These are phyloP conservation scores for Hirtodrosophila cameraria DNA, from an alignment of 2,888 invertebrate genomes.

Conservation along the genomic window DNA sequence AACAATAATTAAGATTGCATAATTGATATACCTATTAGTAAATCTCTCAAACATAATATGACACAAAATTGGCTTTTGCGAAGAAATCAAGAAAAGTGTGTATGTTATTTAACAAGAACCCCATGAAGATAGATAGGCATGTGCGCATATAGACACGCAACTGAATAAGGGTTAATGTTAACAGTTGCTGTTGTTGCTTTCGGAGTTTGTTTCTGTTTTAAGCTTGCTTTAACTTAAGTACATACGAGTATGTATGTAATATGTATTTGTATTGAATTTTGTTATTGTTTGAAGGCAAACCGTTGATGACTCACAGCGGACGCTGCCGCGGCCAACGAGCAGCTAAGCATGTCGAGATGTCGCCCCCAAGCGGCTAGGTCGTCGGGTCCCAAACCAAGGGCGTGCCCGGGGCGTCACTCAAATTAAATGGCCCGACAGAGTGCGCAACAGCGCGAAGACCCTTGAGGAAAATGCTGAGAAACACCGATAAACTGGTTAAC, in stretches of 20 bases:
- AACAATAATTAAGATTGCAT: no score
- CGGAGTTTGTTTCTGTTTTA: constrained; percentile 4
- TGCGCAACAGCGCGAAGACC: constrained; percentile 46
- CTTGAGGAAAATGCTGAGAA: constrained; percentile 15
- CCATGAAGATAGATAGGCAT: neutral
- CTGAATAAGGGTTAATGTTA: constrained; percentile 30
- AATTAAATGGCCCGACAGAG: constrained; percentile 50
- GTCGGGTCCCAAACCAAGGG: constrained; percentile 33
- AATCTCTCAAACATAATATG: no score
- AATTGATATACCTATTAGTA: no score
- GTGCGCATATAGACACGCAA: neutral
- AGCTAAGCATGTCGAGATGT: constrained; percentile 55
- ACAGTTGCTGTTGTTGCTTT: constrained; percentile 16
- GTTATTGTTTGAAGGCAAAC: constrained; percentile 9
- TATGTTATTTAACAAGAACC: neutral
- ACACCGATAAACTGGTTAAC: constrained; percentile 40
- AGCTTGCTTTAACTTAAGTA: constrained; percentile 6
- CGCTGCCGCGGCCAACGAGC: constrained; percentile 20
- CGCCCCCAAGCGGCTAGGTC: constrained; percentile 14
- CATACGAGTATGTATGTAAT: no score
- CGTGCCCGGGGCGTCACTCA: constrained; percentile 47
- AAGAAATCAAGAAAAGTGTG: neutral
- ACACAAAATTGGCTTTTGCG: no score
- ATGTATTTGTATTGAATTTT: constrained; percentile 18
- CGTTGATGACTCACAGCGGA: constrained; percentile 50